Conservation (phyloP, 2,888 invertebrate genomes). For the Tachina fera region DNA sequence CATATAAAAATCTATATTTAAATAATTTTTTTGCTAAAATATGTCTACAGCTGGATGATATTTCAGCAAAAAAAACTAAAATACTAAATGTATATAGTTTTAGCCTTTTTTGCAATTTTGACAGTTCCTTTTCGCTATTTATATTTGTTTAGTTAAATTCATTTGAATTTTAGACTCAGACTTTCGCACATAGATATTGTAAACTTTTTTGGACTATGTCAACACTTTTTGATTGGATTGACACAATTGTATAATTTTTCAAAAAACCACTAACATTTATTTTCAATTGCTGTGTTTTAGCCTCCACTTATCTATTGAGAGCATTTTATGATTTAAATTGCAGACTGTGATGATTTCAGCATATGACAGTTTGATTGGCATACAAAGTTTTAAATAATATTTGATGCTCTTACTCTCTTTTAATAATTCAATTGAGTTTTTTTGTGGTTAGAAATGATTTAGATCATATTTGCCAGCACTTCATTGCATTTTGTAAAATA, state of each 20-base stretch:
- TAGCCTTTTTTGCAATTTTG: constrained; percentile 6
- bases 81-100: background rate
- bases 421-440: background rate
- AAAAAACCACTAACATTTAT: constrained; percentile 34
- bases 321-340: constrained; percentile 1
- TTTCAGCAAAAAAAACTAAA: constrained; percentile 23
- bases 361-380: background rate
- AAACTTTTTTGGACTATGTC: constrained; percentile 43
- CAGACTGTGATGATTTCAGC: background rate
- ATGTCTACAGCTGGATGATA: constrained; percentile 19
- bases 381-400: background rate
- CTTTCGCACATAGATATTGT: background rate
- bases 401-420: background rate
- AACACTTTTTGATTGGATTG: constrained; percentile 60
- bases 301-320: constrained; percentile 5
- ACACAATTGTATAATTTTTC: constrained; percentile 19
- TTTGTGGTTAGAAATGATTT: background rate
- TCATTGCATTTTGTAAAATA: background rate
- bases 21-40: background rate
- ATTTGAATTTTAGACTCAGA: background rate
- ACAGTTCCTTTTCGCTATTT: background rate
- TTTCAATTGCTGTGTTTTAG: background rate
- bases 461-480: background rate
- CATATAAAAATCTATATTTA: too few species aligned
- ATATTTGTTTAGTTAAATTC: background rate